Conservation (phyloP, 2,888 invertebrate species). For the Malacosoma neustria region DNA sequence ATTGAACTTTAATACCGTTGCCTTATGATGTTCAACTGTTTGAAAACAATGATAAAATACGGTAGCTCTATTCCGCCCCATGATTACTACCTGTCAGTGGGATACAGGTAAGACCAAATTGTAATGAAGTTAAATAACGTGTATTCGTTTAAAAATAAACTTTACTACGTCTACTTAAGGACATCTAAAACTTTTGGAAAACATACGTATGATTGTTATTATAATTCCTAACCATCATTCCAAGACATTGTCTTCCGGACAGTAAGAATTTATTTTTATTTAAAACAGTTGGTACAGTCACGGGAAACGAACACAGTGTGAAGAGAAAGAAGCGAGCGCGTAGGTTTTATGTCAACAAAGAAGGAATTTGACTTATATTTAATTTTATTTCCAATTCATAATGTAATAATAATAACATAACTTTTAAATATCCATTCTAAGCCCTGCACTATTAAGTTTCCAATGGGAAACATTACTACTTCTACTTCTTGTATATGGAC, state of each 20-base stretch:
- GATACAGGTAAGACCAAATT: constrained; percentile 8
- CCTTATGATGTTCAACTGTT: not conserved
- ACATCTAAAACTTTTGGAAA: not conserved
- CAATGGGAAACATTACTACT: too few relatives aligned
- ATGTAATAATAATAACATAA: too few relatives aligned
- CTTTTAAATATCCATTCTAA: too few relatives aligned
- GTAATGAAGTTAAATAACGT: not conserved
- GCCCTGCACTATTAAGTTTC: too few relatives aligned
- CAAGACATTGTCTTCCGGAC: constrained; percentile 17
- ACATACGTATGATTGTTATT: constrained; percentile 8
- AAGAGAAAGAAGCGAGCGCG: constrained; percentile 4
- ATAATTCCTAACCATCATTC: constrained; percentile 5
- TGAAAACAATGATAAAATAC: constrained; percentile 6
- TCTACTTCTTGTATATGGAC: too few relatives aligned
- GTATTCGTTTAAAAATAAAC: not conserved
- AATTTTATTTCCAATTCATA: not conserved
- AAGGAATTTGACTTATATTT: not conserved
- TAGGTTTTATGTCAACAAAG: constrained; percentile 6
- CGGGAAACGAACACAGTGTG: constrained; percentile 37
- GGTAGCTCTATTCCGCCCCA: constrained; percentile 15
- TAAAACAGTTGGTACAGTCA: constrained; percentile 22
- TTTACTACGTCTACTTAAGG: not conserved
- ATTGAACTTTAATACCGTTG: not conserved
- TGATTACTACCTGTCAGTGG: constrained; percentile 20
- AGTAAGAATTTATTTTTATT: constrained; percentile 18